These are phyloP conservation scores for Harmothoe impar DNA, from an alignment of 2,888 invertebrate genomes.

Conservation along the genomic window DNA sequence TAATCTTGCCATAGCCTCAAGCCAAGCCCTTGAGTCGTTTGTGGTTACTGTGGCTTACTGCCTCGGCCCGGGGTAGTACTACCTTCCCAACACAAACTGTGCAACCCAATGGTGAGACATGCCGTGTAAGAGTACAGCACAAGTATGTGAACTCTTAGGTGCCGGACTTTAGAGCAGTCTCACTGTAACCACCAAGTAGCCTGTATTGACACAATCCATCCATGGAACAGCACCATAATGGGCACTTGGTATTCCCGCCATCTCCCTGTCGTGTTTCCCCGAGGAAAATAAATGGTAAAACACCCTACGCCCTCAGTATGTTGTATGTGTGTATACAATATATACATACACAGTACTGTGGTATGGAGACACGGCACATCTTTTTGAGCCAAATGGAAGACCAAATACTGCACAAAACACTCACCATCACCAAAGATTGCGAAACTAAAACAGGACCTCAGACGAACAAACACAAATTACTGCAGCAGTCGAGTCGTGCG, in stretches of 20 bases:
- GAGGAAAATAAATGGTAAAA: not conserved
- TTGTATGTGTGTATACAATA: not conserved
- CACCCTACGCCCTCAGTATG: not conserved
- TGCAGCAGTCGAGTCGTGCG: not conserved
- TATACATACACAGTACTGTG: not conserved
- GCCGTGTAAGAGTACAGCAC: no score
- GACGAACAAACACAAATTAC: conserved; percentile 22
- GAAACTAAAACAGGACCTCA: not conserved
- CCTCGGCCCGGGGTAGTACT: no score
- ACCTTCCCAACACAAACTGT: no score
- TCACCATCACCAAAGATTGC: conserved; percentile 40
- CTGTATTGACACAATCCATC: not conserved
- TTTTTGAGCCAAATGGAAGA: conserved; percentile 3
- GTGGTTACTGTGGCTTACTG: no score
- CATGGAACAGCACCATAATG: not conserved
- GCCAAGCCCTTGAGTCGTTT: no score
- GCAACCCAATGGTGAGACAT: no score
- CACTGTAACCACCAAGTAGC: not conserved
- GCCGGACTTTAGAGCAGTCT: no score
- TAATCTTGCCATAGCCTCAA: no score
- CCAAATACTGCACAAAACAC: conserved; percentile 45
- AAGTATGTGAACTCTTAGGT: no score
- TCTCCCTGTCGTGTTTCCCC: not conserved
- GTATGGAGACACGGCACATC: not conserved
- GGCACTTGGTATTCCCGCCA: not conserved